phyloP scores from a whole-genome alignment of 2,888 invertebrate species.

The Plebejus melissa region DNA sequence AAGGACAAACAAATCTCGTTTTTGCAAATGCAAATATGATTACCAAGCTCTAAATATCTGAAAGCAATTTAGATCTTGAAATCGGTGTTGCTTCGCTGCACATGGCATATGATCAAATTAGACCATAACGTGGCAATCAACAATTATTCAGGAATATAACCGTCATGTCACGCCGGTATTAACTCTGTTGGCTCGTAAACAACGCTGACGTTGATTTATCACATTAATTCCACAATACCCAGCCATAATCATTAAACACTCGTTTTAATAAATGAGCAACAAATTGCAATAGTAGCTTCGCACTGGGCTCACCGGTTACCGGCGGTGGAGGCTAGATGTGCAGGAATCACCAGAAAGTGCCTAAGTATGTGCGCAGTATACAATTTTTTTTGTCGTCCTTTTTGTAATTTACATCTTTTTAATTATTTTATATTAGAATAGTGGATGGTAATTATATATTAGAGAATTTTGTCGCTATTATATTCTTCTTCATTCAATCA shows the following conservation, averaged over 20 bases:
- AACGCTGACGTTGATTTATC: conserved; percentile 74
- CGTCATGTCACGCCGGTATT: conserved; percentile 74
- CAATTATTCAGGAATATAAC: conserved; percentile 76
- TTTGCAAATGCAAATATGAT: too few species aligned
- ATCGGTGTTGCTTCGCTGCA: neutral
- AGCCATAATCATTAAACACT: conserved; percentile 63
- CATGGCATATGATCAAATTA: conserved; percentile 20
- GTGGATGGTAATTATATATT: too few species aligned
- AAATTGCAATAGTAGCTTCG: neutral
- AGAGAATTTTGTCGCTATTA: too few species aligned
- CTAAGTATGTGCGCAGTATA: too few species aligned
- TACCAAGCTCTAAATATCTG: neutral
- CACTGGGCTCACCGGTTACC: neutral
- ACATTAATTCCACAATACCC: conserved; percentile 66
- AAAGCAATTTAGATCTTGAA: neutral
- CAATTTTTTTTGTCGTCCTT: too few species aligned
- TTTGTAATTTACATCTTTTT: too few species aligned
- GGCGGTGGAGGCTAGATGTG: too few species aligned
- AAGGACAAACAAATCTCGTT: too few species aligned
- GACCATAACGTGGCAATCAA: conserved; percentile 54
- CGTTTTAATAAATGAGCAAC: conserved; percentile 51
- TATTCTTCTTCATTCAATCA: too few species aligned
- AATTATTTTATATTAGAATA: too few species aligned
- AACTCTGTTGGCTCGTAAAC: conserved; percentile 78
- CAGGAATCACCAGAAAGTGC: too few species aligned